Evolutionary conservation across 1,140 invertebrate species (phyloP).

Genomic region (Chelonus insularis): DNA sequence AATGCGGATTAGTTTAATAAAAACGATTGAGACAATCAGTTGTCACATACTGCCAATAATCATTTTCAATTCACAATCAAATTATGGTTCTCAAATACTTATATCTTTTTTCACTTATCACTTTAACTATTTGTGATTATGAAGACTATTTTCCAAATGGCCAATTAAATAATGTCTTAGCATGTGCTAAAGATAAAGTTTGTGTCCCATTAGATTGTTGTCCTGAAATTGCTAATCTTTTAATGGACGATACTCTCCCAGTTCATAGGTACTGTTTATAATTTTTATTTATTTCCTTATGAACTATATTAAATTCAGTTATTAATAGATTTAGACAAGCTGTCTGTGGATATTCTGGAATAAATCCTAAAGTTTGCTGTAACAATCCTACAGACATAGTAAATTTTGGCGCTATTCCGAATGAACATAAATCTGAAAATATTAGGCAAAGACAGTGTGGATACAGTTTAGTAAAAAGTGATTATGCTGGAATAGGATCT

Average conservation of each 20-base stretch:
- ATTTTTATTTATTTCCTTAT: neutral
- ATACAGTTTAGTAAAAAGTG: conserved; percentile 34
- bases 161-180: conserved; percentile 24
- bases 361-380: conserved; percentile 41
- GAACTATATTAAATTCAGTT: neutral
- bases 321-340: conserved; percentile 41
- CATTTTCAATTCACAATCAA: conserved; percentile 28
- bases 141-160: conserved; percentile 21
- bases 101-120: neutral
- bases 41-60: neutral
- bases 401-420: too few relatives aligned
- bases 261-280: conserved; percentile 38
- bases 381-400: conserved; percentile 16
- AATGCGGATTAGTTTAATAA: neutral
- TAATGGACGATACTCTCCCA: conserved; percentile 36
- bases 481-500: conserved; percentile 35
- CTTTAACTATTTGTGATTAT: conserved; percentile 2
- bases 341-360: conserved; percentile 41
- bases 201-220: conserved; percentile 38
- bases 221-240: conserved; percentile 33
- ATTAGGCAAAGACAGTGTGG: conserved; percentile 35
- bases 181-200: conserved; percentile 35
- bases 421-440: neutral
- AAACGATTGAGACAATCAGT: neutral
- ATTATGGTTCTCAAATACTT: conserved; percentile 9